Evolutionary conservation across 1,140 invertebrate genomes (phyloP), one percentile per base, ranked within the genome.

Genomic region (Pseudoatta argentina): DNA sequence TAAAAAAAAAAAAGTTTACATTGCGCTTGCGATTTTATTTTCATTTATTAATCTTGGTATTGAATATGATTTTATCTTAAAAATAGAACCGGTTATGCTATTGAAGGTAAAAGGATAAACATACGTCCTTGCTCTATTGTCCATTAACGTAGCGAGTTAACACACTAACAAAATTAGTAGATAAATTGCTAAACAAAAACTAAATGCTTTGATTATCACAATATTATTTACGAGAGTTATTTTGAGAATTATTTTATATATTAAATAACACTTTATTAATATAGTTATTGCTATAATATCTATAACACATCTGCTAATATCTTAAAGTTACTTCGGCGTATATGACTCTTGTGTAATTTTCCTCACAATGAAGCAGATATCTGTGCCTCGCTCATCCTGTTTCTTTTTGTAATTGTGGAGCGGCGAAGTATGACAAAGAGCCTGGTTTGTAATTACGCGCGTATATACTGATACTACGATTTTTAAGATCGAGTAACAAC

Each of bases 401-500:
- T 18, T 57, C 69, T 27, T 73, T 21, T 34, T 48, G n/a, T 24
- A 12, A 27, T 59, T 8, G 67, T n/a, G 66, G 24, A 51, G 10
- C n/a, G 18, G 21, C 34, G 34, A 61, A 83, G 12, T n/a, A 12
- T 14, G 39, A 73, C n/a, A 75, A 14, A 75, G 61, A 83, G 55
- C 14, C 14, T 5, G 14, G 16, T 44, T 57, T 59, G 57, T 63
- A 75, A 83, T 83, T 83, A 63, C 21, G 24, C 55, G 39, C 34
- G 12, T 27, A 51, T n/a, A 51, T 16, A 71, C n/a, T 83, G 79
- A 73, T 83, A 83, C 44, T n/a, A 34, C 44, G n/a, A 75, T 51
- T 73, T 83, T 63, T 61, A 83, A 51, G 24, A 83, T 63, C 21
- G 30, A 21, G 16, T 73, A 82, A 75, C 8, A 83, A 75, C 55